A percentile compares a stretch with the other conserved stretches of the same genome.
Evolutionary conservation across 2,113 vertebrate genomes (phyloP).

Genomic region (Ciconia stormi): DNA sequence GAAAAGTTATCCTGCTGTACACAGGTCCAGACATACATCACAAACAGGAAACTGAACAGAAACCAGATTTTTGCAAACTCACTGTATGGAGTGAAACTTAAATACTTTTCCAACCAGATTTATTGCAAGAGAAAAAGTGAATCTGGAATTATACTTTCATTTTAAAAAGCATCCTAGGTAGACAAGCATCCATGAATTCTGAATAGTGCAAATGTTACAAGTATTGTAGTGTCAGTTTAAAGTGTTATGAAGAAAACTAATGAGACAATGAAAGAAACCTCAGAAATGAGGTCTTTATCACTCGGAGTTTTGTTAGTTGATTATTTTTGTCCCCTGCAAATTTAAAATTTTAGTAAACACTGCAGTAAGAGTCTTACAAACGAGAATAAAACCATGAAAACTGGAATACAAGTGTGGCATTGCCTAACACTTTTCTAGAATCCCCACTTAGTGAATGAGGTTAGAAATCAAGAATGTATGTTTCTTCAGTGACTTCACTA

Average conservation of each 20-base stretch:
- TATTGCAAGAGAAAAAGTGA: neutral
- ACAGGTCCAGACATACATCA: neutral
- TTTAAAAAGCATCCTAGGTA: neutral
- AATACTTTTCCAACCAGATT: neutral
- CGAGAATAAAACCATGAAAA: neutral
- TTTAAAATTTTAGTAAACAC: neutral
- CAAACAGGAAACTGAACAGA: slow-evolving; percentile 1
- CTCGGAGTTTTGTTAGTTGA: neutral
- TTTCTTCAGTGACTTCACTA: neutral
- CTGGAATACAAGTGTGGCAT: neutral
- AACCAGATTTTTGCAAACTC: neutral
- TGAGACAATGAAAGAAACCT: neutral
- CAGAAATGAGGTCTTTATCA: neutral
- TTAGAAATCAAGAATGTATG: neutral
- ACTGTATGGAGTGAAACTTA: neutral
- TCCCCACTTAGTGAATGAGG: neutral
- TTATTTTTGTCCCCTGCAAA: neutral
- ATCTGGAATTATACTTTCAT: neutral
- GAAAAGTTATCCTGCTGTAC: neutral
- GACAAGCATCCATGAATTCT: neutral
- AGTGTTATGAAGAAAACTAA: neutral
- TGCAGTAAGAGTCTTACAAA: neutral
- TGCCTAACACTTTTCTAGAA: neutral
- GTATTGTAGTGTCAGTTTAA: neutral
- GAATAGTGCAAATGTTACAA: neutral